Conservation (phyloP, 1,140 invertebrate genomes). For the Macrosteles quadrilineatus region DNA sequence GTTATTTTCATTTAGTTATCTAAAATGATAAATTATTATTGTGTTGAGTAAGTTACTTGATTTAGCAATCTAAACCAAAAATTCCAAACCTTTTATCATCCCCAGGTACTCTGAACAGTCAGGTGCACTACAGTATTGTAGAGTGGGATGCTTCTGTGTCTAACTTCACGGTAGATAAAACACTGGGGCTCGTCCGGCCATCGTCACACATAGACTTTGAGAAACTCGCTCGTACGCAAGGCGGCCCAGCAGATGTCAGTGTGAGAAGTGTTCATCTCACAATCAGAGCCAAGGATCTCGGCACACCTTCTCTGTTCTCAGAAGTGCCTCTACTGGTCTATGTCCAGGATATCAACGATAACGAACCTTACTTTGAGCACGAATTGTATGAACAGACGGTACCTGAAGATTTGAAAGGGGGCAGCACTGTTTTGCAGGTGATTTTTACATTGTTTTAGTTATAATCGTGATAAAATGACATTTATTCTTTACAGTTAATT, state of each 20-base stretch:
- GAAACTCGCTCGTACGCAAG: slow-evolving; percentile 42
- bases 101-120: slow-evolving; percentile 79
- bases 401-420: slow-evolving; percentile 77
- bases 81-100: too few relatives aligned
- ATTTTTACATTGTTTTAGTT: too few relatives aligned
- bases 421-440: slow-evolving; percentile 77
- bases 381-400: slow-evolving; percentile 73
- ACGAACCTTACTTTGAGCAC: slow-evolving; percentile 77
- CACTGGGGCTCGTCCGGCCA: slow-evolving; percentile 70
- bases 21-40: too few relatives aligned
- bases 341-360: slow-evolving; percentile 86
- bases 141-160: slow-evolving; percentile 65
- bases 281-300: slow-evolving; percentile 77
- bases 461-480: too few relatives aligned
- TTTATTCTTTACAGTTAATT: too few relatives aligned
- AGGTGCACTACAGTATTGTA: slow-evolving; percentile 79
- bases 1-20: too few relatives aligned
- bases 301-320: slow-evolving; percentile 71
- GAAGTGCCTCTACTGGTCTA: slow-evolving; percentile 77
- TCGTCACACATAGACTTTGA: slow-evolving; percentile 78
- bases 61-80: too few relatives aligned
- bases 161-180: slow-evolving; percentile 82
- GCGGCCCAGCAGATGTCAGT: background rate
- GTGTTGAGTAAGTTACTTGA: too few relatives aligned
- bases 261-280: slow-evolving; percentile 61